Conservation (phyloP, 2,113 vertebrate species). For the Andinoacara biseriatus region DNA sequence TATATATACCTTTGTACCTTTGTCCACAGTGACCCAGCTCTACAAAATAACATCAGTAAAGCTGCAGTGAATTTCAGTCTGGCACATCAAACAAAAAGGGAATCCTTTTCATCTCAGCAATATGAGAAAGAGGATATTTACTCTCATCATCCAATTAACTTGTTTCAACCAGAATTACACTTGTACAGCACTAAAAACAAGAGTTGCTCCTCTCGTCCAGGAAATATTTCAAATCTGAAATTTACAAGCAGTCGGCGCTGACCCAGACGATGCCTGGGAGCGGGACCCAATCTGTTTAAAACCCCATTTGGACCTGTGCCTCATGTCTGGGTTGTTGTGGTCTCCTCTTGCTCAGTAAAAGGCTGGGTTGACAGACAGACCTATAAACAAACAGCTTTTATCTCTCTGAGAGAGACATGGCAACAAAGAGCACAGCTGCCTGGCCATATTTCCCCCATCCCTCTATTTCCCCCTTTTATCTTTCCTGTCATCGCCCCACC, state of each 20-base stretch:
- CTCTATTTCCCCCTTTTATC: slow-evolving; percentile 73
- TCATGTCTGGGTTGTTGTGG: slow-evolving; percentile 33
- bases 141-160: slow-evolving; percentile 18
- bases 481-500: slow-evolving; percentile 67
- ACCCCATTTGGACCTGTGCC: slow-evolving; percentile 62
- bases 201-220: neutral
- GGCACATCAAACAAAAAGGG: slow-evolving; percentile 2
- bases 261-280: neutral
- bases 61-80: neutral
- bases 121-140: slow-evolving; percentile 5
- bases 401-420: slow-evolving; percentile 67
- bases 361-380: slow-evolving; percentile 67
- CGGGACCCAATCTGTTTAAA: slow-evolving; percentile 59
- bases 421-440: slow-evolving; percentile 80
- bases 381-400: slow-evolving; percentile 77
- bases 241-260: slow-evolving; percentile 13
- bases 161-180: slow-evolving; percentile 26
- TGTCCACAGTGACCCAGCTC: neutral
- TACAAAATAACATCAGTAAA: neutral
- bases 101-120: neutral
- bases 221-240: slow-evolving; percentile 31
- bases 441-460: slow-evolving; percentile 39
- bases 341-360: slow-evolving; percentile 53
- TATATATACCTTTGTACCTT: neutral
- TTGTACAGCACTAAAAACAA: slow-evolving; percentile 34